Evolutionary conservation across 1,140 invertebrate species (phyloP), one percentile per base, ranked within the genome.

Genomic region (Amphibalanus amphitrite): DNA sequence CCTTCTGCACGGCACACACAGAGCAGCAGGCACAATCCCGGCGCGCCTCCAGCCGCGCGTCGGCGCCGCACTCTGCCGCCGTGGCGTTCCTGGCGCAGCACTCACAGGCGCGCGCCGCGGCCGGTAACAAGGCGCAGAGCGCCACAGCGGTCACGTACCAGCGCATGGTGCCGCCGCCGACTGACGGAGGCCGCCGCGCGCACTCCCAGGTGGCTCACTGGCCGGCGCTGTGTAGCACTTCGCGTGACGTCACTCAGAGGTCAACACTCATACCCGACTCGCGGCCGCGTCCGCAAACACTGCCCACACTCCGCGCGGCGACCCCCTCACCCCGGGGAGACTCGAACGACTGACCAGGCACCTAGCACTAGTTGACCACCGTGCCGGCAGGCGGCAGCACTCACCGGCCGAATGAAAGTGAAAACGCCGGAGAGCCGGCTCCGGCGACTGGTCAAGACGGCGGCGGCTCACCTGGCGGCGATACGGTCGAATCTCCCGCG

Each of bases 1-100:
- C 74, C 47, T 76, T 74, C 69, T 77, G 76, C 74, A 76, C 75
- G 74, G 76, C 76, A 77, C 76, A 77, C 33, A 77, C 75, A 69
- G 73, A 75, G 70, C 76, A 77, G 71, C 76, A 77, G 25, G 71
- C 40, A 70, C 76, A 77, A 69, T 77, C 76, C 6, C 13, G 13
- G 47, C 47, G 47, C 47, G 47, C 47, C 47, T 59, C 47, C 1
- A 59, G 17, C 13, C 47, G 10, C 47, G 47, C 47, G 47, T 59
- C 47, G 1, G 10, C 17, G 17, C 47, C 47, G 47, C 47, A 59
- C 47, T 59, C 47, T 13, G 47, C 47, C 13, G 47, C 47, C 6
- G 47, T 59, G 47, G 47, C 47, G 17, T 59, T 59, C 47, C 47
- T 59, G 17, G 47, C 47, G 17, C 47, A 59, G 47, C 47, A 59